Percentiles rank a stretch among this genome's conserved stretches.
phyloP scores from a whole-genome alignment of 1,140 invertebrate genomes.

The Stenopsyche tienmushanensis region DNA sequence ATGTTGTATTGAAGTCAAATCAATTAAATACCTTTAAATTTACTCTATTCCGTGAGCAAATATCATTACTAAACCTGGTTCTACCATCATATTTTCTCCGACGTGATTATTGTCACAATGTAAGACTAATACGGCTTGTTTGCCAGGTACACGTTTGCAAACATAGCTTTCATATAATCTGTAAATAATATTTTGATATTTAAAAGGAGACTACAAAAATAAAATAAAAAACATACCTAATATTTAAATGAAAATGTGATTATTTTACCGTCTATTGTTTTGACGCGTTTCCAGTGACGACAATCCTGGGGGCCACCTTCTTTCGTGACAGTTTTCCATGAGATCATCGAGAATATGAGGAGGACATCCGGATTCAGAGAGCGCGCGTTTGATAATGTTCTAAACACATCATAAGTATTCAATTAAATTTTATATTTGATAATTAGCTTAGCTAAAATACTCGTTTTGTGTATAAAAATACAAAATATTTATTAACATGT shows the following conservation, averaged over 20 bases:
- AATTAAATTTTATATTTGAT: constrained; percentile 4
- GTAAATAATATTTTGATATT: constrained; percentile 19
- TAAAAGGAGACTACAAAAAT: not conserved
- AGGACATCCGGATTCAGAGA: constrained; percentile 91
- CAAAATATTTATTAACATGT: too few relatives aligned
- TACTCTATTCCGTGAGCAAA: constrained; percentile 96
- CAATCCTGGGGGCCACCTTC: constrained; percentile 89
- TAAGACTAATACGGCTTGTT: constrained; percentile 92
- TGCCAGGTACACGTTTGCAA: constrained; percentile 90
- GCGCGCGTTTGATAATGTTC: constrained; percentile 87
- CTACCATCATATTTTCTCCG: constrained; percentile 92
- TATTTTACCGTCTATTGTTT: constrained; percentile 77
- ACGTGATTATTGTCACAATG: constrained; percentile 94
- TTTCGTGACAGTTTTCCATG: constrained; percentile 96
- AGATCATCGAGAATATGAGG: constrained; percentile 89
- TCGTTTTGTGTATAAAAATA: too few relatives aligned
- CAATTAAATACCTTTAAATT: too few relatives aligned
- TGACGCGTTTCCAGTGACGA: constrained; percentile 91
- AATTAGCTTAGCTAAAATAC: too few relatives aligned
- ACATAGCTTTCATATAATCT: constrained; percentile 88
- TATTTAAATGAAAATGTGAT: not conserved
- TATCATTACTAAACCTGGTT: constrained; percentile 97
- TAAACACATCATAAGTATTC: constrained; percentile 53
- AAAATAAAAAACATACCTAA: not conserved
- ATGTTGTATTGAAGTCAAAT: too few relatives aligned